Base-by-base conservation (phyloP, 2,797 vertebrate genomes). In the Galagoides demidoff region DNA sequence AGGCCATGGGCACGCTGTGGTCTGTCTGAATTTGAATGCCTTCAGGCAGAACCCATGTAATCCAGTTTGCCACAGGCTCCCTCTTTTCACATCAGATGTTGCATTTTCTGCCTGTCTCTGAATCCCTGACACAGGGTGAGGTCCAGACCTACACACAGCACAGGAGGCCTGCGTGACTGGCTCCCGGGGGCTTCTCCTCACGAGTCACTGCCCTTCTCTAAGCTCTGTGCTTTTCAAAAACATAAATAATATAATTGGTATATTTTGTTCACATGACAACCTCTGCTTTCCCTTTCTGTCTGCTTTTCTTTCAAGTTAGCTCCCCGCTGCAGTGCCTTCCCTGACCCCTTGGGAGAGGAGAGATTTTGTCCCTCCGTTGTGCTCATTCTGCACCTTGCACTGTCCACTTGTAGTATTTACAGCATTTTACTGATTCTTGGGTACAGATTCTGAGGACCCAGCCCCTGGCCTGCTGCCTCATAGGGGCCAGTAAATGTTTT, bases 1-100 rank as follows among this genome's bases (percentile, higher is more conserved):
- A 12, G 29, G 25, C 25, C 7, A 5, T 19, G 8, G 37, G 8
- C 45, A 12, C 0, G 5, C 12, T 39, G 59, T 3, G 37, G 43
- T 37, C n/a, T 31, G 78, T 85, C 45, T 78, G 11, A 3, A 34
- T 43, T 6, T 7, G 29, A 52, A 63, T 3, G 17, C 59, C 57
- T 84, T 55, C 3, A 9, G 55, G 85, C 6, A 55, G 81, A 76
- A 43, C 74, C 43, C 27, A 0, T 7, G 0, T 5, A 22, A 34
- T 45, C 7, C 9, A 0, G 1, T 61, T 43, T 29, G 73, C 74
- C 12, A 1, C 4, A 1, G 74, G 39, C 31, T 34, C 66, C 29
- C 0, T 49, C 16, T 10, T 68, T 23, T 39, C 82, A 29, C 14
- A 6, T 16, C 52, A 16, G 3, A 1, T 10, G 39, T 37, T 25